These are phyloP conservation scores for Chloroceryle amazona DNA, from an alignment of 2,797 vertebrate species.

Conservation along the genomic window DNA sequence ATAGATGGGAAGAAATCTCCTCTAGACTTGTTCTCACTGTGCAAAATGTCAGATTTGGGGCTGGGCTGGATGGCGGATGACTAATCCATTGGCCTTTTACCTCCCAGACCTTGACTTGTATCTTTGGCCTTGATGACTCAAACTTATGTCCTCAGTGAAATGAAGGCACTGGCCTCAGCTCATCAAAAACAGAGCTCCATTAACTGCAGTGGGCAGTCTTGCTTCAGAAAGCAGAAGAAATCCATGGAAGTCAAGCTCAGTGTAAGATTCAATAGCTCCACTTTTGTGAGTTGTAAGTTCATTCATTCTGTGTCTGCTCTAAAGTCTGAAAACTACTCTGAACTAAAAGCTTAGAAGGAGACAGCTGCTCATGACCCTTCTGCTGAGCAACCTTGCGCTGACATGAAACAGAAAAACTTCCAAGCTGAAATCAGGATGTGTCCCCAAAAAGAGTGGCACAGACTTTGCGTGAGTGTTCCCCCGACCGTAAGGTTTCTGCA, in stretches of 20 bases:
- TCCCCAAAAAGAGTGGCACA: neutral
- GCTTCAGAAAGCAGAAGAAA: conserved; percentile 12
- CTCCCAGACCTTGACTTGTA: conserved; percentile 71
- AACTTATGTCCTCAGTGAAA: conserved; percentile 41
- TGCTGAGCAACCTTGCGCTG: neutral
- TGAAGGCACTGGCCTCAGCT: conserved; percentile 50
- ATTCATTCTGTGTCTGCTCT: neutral
- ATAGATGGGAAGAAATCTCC: conserved; percentile 16
- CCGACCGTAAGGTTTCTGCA: neutral
- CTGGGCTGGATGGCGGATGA: conserved; percentile 72
- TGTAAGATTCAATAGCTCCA: neutral
- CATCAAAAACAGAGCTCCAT: neutral
- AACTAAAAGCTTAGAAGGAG: neutral
- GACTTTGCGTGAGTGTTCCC: neutral
- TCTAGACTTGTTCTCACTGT: conserved; percentile 63
- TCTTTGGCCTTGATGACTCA: conserved; percentile 81
- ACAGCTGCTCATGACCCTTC: neutral
- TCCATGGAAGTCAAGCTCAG: neutral
- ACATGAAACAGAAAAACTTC: neutral
- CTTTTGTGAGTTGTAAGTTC: neutral
- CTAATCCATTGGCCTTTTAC: conserved; percentile 73
- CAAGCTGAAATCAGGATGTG: neutral
- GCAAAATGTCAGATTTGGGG: conserved; percentile 76
- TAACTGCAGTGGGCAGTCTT: conserved; percentile 4
- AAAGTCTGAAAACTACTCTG: neutral